phyloP scores from a whole-genome alignment of 1,140 invertebrate species.

The Bombyx mori region DNA sequence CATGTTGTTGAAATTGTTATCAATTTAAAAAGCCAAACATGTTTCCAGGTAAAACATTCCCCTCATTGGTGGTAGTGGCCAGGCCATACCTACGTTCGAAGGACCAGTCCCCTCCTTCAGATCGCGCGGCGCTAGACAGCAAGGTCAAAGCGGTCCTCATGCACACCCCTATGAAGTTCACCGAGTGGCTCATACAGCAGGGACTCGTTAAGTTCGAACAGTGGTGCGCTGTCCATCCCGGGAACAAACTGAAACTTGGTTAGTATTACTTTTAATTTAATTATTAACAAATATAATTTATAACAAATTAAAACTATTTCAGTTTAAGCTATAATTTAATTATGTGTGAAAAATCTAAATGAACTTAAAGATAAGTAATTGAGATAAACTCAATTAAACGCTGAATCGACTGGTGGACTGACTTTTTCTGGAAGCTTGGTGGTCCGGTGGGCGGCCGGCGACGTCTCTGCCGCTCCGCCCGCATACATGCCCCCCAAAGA shows the following conservation, averaged over 20 bases:
- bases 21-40: not conserved
- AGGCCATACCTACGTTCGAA: constrained; percentile 81
- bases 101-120: constrained; percentile 69
- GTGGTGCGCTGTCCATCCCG: constrained; percentile 77
- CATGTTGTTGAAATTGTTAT: too few species aligned
- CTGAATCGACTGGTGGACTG: too few species aligned
- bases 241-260: constrained; percentile 80
- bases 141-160: constrained; percentile 87
- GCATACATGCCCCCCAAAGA: too few species aligned
- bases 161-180: constrained; percentile 84
- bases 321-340: too few species aligned
- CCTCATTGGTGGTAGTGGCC: constrained; percentile 85
- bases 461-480: too few species aligned
- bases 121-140: constrained; percentile 74
- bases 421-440: too few species aligned
- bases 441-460: too few species aligned
- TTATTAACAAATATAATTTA: not conserved
- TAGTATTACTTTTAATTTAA: constrained; percentile 12
- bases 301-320: too few species aligned
- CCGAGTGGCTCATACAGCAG: constrained; percentile 90
- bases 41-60: constrained; percentile 80
- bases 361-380: too few species aligned
- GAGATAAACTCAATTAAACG: too few species aligned
- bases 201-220: constrained; percentile 85
- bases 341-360: too few species aligned